These are phyloP conservation scores for Heliocidaris erythrogramma DNA, from an alignment of 35 echinoderm and acorn worm species.

Conservation along the genomic window DNA sequence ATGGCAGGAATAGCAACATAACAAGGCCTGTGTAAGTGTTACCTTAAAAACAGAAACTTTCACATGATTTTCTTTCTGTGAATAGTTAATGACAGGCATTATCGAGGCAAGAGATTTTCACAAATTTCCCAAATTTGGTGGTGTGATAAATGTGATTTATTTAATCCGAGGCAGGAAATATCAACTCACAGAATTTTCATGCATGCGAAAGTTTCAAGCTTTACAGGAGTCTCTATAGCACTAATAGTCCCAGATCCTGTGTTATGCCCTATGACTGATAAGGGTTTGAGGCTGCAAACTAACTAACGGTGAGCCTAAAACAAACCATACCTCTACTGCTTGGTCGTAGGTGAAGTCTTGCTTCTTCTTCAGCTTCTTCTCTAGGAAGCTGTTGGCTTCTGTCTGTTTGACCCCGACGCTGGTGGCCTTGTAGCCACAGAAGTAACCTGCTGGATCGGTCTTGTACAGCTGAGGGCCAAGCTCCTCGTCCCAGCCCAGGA, in stretches of 20 bases:
- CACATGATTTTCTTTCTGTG: too few relatives aligned
- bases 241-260: background rate
- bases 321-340: slow-evolving; percentile 79
- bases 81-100: too few relatives aligned
- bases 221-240: background rate
- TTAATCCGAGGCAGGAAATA: too few relatives aligned
- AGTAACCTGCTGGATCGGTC: slow-evolving; percentile 96
- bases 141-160: too few relatives aligned
- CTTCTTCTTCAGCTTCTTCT: slow-evolving; percentile 99
- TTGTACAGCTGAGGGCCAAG: slow-evolving; percentile 89
- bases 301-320: background rate
- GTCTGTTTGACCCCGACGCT: slow-evolving; percentile 98
- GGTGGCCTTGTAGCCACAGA: slow-evolving; percentile 98
- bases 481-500: slow-evolving; percentile 92
- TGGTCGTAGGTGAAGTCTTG: slow-evolving; percentile 88
- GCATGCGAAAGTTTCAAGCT: too few relatives aligned
- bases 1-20: background rate
- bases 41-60: background rate
- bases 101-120: too few relatives aligned
- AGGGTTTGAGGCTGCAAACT: background rate
- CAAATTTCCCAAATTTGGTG: too few relatives aligned
- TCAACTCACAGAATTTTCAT: too few relatives aligned
- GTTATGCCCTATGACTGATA: background rate
- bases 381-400: slow-evolving; percentile 98
- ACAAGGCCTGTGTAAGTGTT: background rate